Evolutionary conservation across 1,140 invertebrate genomes (phyloP), one percentile per base, ranked within the genome.

Genomic region (Panagrolaimus sp.): DNA sequence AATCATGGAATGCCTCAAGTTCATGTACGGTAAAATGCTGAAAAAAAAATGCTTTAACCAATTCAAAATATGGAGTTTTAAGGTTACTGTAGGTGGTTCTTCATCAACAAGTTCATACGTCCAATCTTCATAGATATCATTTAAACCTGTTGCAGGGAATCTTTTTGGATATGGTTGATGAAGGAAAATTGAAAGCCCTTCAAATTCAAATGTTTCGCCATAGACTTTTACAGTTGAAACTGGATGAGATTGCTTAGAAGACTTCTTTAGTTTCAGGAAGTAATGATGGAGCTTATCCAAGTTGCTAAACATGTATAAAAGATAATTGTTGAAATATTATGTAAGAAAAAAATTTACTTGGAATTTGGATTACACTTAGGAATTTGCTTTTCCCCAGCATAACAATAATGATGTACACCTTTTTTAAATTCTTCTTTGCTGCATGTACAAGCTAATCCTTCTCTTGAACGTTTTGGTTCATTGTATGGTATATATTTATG

Each of bases 101-200:
- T 74, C 69, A 5, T 51, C 65, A 27, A 74, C 20, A 57, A 68
- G 45, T 23, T 44, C 20, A 42, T 25, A 68, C 5, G 9, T 20
- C 45, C 51, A 45, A 27, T 68, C 16, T 25, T 45, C 20, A 48
- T 61, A 69, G 9, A 67, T 73, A 63, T 92, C 87, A 63, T 70
- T 82, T 11, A 78, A 46, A 13, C 78, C 72, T n/a, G 14, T 63
- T 67, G 77, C 53, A 5, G 70, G 74, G 65, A 84, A 80, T 13
- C 20, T 43, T 44, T 77, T 68, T 0, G 89, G 88, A 0, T 98
- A 84, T 25, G 90, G 90, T 78, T 90, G 90, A 84, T 98, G 95
- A 0, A 95, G 93, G 61, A 98, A 89, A 84, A 99, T 88, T 0
- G 95, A 98, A 85, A 97, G 98, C 14, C 96, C 96, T 85, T 97